These are phyloP conservation scores for Muscidifurax raptorellus DNA, from an alignment of 1,140 invertebrate species.

Conservation along the genomic window DNA sequence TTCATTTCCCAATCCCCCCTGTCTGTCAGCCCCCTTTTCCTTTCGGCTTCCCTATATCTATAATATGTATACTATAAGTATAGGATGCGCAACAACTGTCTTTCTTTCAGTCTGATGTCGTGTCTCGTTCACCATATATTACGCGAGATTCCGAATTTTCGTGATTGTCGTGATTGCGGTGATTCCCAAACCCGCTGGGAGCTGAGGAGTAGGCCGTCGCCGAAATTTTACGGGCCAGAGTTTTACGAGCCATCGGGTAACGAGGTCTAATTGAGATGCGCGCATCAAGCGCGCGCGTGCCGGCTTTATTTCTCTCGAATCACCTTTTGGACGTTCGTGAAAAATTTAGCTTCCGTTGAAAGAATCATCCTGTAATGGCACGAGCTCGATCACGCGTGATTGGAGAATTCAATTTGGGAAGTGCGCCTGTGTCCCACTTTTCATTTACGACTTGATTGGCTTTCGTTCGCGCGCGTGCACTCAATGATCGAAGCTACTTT, in stretches of 20 bases:
- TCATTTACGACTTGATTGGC: background rate
- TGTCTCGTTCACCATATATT: background rate
- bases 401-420: background rate
- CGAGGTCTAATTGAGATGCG: background rate
- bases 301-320: background rate
- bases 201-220: too few relatives aligned
- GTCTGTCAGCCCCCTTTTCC: background rate
- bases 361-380: background rate
- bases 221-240: background rate
- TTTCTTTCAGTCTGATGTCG: background rate
- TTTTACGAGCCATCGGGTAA: conserved; percentile 24
- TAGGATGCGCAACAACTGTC: background rate
- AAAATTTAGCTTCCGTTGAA: background rate
- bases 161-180: conserved; percentile 30
- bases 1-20: conserved; percentile 6
- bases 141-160: conserved; percentile 20
- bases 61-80: background rate
- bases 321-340: background rate
- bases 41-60: background rate
- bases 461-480: background rate
- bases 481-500: too few relatives aligned
- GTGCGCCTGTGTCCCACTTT: background rate
- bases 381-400: background rate
- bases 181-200: conserved; percentile 7
- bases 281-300: background rate